A percentile compares a stretch with the other conserved stretches of the same genome.
Evolutionary conservation across 64 coral and sea anemone genomes (phyloP).

Genomic region (Stichodactyla mertensii): DNA sequence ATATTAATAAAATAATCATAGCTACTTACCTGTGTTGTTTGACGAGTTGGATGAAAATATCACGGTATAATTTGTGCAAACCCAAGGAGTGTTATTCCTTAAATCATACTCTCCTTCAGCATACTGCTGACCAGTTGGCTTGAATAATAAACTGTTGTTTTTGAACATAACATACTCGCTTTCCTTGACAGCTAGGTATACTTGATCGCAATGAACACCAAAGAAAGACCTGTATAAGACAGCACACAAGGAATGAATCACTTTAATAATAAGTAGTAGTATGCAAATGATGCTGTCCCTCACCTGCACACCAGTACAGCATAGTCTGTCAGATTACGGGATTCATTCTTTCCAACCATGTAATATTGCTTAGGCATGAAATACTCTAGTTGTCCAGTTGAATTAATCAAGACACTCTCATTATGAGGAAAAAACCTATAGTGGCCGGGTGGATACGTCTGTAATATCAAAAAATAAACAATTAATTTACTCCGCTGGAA

Average conservation of each 20-base stretch:
- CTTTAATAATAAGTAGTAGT: not conserved
- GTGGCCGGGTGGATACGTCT: conserved; percentile 41
- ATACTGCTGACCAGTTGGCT: conserved; percentile 46
- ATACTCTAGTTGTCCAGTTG: not conserved
- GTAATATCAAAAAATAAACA: not conserved
- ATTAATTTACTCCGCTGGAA: not conserved
- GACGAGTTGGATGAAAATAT: not conserved
- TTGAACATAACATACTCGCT: conserved; percentile 53
- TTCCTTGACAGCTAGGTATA: conserved; percentile 30
- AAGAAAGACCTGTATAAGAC: conserved; percentile 33
- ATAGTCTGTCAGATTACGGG: not conserved
- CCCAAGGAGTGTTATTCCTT: not conserved
- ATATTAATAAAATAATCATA: too few relatives aligned
- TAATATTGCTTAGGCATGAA: conserved; percentile 29
- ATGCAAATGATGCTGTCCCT: not conserved
- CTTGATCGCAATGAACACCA: conserved; percentile 29
- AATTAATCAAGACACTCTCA: not conserved
- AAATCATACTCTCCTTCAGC: conserved; percentile 60
- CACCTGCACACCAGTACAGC: conserved; percentile 40
- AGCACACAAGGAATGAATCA: not conserved
- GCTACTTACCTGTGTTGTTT: not conserved
- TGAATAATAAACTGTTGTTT: conserved; percentile 59
- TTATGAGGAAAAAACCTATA: conserved; percentile 25
- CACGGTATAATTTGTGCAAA: conserved; percentile 71
- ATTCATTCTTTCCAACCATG: not conserved